phyloP scores from a whole-genome alignment of 1,140 invertebrate genomes.

The Drosophila ohnishii region DNA sequence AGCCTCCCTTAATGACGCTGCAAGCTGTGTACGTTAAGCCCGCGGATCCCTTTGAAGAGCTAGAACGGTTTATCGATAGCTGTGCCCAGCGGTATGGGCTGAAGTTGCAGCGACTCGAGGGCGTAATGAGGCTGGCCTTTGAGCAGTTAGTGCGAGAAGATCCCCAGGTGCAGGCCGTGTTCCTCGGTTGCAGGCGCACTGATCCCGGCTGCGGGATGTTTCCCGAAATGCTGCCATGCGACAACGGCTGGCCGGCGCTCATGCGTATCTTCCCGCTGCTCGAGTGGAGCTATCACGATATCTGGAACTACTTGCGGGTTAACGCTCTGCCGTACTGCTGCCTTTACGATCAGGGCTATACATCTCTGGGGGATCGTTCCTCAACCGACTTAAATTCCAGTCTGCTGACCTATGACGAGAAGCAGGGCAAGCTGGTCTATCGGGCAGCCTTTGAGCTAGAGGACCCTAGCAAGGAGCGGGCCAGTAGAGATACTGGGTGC shows the following conservation, averaged over 20 bases:
- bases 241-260: slow-evolving; percentile 92
- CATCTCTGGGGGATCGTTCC: slow-evolving; percentile 90
- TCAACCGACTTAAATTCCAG: slow-evolving; percentile 92
- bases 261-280: slow-evolving; percentile 94
- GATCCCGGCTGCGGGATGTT: slow-evolving; percentile 87
- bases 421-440: slow-evolving; percentile 83
- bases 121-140: slow-evolving; percentile 89
- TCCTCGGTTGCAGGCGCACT: slow-evolving; percentile 93
- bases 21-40: slow-evolving; percentile 89
- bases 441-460: slow-evolving; percentile 90
- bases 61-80: slow-evolving; percentile 91
- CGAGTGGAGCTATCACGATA: slow-evolving; percentile 93
- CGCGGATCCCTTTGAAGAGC: slow-evolving; percentile 91
- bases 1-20: slow-evolving; percentile 67
- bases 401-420: slow-evolving; percentile 84
- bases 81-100: slow-evolving; percentile 89
- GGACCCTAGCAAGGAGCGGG: slow-evolving; percentile 83
- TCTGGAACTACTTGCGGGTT: slow-evolving; percentile 93
- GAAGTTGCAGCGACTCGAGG: slow-evolving; percentile 86
- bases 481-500: slow-evolving; percentile 31
- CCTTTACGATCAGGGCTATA: slow-evolving; percentile 95
- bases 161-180: slow-evolving; percentile 89
- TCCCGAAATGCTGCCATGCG: slow-evolving; percentile 86
- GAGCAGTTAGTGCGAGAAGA: slow-evolving; percentile 85
- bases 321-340: slow-evolving; percentile 93